These are phyloP conservation scores for Drosophila repleta DNA, from an alignment of 1,140 invertebrate genomes.

Conservation along the genomic window DNA sequence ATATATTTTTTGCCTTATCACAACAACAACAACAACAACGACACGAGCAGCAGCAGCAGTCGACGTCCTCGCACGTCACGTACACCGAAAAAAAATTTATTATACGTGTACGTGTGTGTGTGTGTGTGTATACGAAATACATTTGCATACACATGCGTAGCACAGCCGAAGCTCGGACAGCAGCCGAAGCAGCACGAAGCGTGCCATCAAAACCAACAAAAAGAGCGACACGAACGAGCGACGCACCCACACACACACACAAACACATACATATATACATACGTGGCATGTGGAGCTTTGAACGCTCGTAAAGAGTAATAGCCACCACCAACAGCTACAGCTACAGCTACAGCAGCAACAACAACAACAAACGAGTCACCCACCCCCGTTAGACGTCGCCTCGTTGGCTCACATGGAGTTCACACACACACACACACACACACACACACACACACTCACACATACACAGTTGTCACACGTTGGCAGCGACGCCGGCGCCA, in stretches of 20 bases:
- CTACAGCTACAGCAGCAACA: constrained; percentile 36
- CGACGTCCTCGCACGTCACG: constrained; percentile 75
- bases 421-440: constrained; percentile 37
- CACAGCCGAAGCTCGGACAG: constrained; percentile 41
- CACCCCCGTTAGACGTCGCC: constrained; percentile 46
- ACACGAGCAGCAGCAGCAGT: constrained; percentile 36
- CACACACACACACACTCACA: constrained; percentile 39
- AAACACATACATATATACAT: constrained; percentile 40
- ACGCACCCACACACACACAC: constrained; percentile 51
- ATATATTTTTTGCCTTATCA: constrained; percentile 76
- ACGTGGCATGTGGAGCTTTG: constrained; percentile 69
- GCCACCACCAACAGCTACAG: constrained; percentile 62
- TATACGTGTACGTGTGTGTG: constrained; percentile 35
- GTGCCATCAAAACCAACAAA: constrained; percentile 37
- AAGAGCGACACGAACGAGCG: constrained; percentile 66
- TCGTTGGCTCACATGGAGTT: constrained; percentile 69
- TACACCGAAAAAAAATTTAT: constrained; percentile 77
- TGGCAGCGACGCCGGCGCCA: constrained; percentile 52
- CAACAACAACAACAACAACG: constrained; percentile 48
- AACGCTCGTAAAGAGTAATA: constrained; percentile 74
- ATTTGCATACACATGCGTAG: constrained; percentile 80
- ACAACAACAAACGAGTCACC: constrained; percentile 31
- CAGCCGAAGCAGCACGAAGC: constrained; percentile 47
- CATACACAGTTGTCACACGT: constrained; percentile 72
- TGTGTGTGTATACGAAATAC: constrained; percentile 65